Evolutionary conservation across 2,797 vertebrate genomes (phyloP).

Genomic region (Brotula barbata): DNA sequence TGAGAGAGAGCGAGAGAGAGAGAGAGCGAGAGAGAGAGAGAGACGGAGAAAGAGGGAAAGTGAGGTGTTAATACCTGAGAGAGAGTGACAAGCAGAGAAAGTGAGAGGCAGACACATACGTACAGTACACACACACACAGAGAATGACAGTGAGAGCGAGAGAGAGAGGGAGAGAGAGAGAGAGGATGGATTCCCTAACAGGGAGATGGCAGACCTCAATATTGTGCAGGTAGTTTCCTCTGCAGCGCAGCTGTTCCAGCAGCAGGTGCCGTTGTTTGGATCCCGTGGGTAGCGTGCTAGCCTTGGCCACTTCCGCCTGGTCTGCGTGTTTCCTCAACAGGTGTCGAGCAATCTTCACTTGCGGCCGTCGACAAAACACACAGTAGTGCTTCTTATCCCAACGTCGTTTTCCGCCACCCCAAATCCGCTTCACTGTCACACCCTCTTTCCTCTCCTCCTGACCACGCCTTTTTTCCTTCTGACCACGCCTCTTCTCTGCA

Average conservation of each 20-base stretch:
- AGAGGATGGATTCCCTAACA: too few relatives aligned
- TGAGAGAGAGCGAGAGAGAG: slow-evolving; percentile 20
- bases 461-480: slow-evolving; percentile 28
- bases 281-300: slow-evolving; percentile 33
- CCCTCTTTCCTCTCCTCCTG: slow-evolving; percentile 51
- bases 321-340: slow-evolving; percentile 57
- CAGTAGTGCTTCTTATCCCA: slow-evolving; percentile 70
- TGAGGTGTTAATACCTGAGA: too few relatives aligned
- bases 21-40: not conserved
- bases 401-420: slow-evolving; percentile 42
- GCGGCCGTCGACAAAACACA: slow-evolving; percentile 60
- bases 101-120: not conserved
- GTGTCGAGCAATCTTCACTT: slow-evolving; percentile 68
- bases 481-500: slow-evolving; percentile 10
- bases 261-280: slow-evolving; percentile 65
- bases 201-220: slow-evolving; percentile 60
- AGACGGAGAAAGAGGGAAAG: slow-evolving; percentile 5
- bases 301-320: slow-evolving; percentile 54
- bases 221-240: slow-evolving; percentile 68
- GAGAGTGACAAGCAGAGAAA: not conserved
- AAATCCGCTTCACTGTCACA: slow-evolving; percentile 52
- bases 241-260: slow-evolving; percentile 63
- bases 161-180: not conserved
- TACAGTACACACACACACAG: too few relatives aligned
- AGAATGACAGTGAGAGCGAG: not conserved